Evolutionary conservation across 2,113 vertebrate species (phyloP).

Genomic region (Pluvialis apricaria): DNA sequence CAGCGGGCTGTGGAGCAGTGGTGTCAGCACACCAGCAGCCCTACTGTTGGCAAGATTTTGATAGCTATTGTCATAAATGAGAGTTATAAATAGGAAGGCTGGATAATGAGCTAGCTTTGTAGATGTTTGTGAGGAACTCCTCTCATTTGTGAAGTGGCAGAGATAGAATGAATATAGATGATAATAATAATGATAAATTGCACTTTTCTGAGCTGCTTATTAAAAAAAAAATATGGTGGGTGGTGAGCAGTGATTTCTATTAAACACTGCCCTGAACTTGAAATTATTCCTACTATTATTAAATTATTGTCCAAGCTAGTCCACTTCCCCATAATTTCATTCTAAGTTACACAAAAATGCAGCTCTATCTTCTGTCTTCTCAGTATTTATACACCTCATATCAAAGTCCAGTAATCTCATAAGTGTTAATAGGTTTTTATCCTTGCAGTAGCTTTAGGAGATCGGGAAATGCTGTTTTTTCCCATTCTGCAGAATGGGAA

Average conservation of each 20-base stretch:
- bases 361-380: slow-evolving; percentile 6
- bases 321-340: slow-evolving; percentile 38
- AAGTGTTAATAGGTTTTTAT: slow-evolving; percentile 35
- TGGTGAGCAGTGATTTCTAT: slow-evolving; percentile 53
- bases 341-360: slow-evolving; percentile 17
- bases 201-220: slow-evolving; percentile 59
- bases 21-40: slow-evolving; percentile 68
- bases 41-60: slow-evolving; percentile 49
- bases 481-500: slow-evolving; percentile 4
- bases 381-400: slow-evolving; percentile 1
- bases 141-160: slow-evolving; percentile 55
- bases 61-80: slow-evolving; percentile 65
- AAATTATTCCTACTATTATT: slow-evolving; percentile 50
- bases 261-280: slow-evolving; percentile 34
- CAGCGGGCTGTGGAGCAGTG: slow-evolving; percentile 31
- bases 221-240: slow-evolving; percentile 27
- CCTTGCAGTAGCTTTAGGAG: not conserved
- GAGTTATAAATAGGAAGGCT: slow-evolving; percentile 63
- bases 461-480: not conserved
- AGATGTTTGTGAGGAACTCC: slow-evolving; percentile 65
- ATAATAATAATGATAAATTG: slow-evolving; percentile 54
- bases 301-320: slow-evolving; percentile 43
- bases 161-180: slow-evolving; percentile 33
- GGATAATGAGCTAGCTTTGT: slow-evolving; percentile 60
- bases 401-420: slow-evolving; percentile 8